These are phyloP conservation scores for Ceratina australensis DNA, from an alignment of 1,140 invertebrate species.

Conservation along the genomic window DNA sequence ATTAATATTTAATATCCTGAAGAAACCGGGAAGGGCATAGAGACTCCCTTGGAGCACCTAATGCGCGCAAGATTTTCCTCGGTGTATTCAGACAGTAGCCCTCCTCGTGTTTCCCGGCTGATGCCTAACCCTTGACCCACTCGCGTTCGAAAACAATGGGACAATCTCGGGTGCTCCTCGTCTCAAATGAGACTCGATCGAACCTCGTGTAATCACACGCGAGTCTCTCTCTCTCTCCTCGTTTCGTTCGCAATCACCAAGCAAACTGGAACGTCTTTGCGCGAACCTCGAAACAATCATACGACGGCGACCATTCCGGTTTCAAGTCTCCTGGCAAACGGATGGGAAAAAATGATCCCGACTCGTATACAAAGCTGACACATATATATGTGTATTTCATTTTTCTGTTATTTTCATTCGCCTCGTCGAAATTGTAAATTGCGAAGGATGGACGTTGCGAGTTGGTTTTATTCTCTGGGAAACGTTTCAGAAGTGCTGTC, in stretches of 20 bases:
- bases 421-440: too few relatives aligned
- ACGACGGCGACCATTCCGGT: too few relatives aligned
- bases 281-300: not conserved
- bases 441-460: too few relatives aligned
- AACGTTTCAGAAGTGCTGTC: too few relatives aligned
- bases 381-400: too few relatives aligned
- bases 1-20: conserved; percentile 79
- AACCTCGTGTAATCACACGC: conserved; percentile 24
- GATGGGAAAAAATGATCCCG: too few relatives aligned
- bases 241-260: conserved; percentile 18
- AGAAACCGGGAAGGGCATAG: conserved; percentile 28
- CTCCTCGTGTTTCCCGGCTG: conserved; percentile 3
- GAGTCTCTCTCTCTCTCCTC: not conserved
- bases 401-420: too few relatives aligned
- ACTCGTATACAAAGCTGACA: too few relatives aligned
- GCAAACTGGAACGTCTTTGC: not conserved
- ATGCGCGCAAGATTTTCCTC: too few relatives aligned
- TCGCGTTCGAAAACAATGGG: conserved; percentile 47
- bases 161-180: conserved; percentile 25
- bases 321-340: too few relatives aligned
- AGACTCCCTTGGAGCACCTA: conserved; percentile 24
- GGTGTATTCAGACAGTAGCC: too few relatives aligned
- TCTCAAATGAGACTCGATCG: conserved; percentile 42
- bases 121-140: conserved; percentile 53
- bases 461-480: too few relatives aligned